Evolutionary conservation across 2,113 vertebrate species (phyloP), one percentile per base, ranked within the genome.

Genomic region (Microcebus jonahi): DNA sequence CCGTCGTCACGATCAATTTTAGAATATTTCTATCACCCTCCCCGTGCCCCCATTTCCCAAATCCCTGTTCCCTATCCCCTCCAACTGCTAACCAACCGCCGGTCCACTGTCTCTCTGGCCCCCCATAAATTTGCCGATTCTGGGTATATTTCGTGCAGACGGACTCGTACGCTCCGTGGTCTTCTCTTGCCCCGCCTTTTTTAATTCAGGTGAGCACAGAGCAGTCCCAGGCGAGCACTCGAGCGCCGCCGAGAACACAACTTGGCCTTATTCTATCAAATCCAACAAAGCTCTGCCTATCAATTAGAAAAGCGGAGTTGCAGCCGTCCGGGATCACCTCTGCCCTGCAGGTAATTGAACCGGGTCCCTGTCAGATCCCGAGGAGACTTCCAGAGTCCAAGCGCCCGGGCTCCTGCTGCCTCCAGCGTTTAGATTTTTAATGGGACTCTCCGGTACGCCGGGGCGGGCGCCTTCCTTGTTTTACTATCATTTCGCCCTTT

Each of bases 131-230:
- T 3, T 29, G 42, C 67, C 55, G 0, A 0, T 29, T 20, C 5
- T 3, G 27, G 48, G 42, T 8, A 8, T 21, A 4, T 34, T 11
- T 18, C 15, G 0, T 21, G 0, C 21, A 3, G 0, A 13, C 1
- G 27, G 20, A 25, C 7, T 1, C 6, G 0, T 0, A 0, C 0
- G 0, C 3, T 2, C 0, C 0, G 9, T 0, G 0, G 18, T 3
- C 42, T 42, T 11, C 5, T 3, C 6, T 18, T 48, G 4, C 59
- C 15, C 5, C 6, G 7, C 6, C 42, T 42, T 29, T 73, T 68
- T 39, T 65, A 36, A 27, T 76, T 73, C 20, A 14, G 11, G 25
- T 36, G 68, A 59, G 68, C 90, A 39, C 36, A 68, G 83, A 73
- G 34, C 39, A 6, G 14, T 27, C 36, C 48, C 21, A 12, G 59